Percentiles rank a stretch among this genome's conserved stretches.
Evolutionary conservation across 2,888 invertebrate genomes (phyloP).

Genomic region (Helicoverpa assulta): DNA sequence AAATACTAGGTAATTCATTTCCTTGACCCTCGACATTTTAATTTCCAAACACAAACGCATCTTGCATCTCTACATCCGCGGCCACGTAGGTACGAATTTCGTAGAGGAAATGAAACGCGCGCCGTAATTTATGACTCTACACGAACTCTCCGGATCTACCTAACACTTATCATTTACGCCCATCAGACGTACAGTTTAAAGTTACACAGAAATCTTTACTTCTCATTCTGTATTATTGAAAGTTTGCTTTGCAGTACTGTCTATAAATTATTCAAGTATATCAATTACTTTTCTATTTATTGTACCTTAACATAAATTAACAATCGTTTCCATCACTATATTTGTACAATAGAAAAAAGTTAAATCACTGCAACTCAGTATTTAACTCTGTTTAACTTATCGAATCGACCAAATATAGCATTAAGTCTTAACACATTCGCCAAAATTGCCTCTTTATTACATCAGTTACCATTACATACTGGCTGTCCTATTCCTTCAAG

Average conservation of each 20-base stretch:
- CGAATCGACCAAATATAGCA: no score
- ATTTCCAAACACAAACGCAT: constrained; percentile 39
- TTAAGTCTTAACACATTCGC: no score
- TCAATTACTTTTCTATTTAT: constrained; percentile 9
- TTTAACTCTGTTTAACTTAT: no score
- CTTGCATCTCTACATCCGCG: constrained; percentile 60
- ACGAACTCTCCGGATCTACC: constrained; percentile 78
- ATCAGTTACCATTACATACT: neutral
- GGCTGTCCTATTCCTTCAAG: neutral
- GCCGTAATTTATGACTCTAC: constrained; percentile 82
- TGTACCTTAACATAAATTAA: no score
- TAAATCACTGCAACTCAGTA: no score
- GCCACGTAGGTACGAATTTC: constrained; percentile 80
- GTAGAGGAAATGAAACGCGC: constrained; percentile 88
- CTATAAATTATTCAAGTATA: constrained; percentile 20
- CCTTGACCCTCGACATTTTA: neutral
- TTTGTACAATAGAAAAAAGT: no score
- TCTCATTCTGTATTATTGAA: constrained; percentile 34
- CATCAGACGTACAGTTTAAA: constrained; percentile 69
- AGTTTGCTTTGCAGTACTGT: neutral
- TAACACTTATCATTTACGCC: constrained; percentile 87
- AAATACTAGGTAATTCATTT: neutral
- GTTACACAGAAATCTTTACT: constrained; percentile 60
- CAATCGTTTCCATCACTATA: no score
- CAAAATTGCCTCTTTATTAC: neutral